Percentiles rank a stretch among this genome's conserved stretches.
Evolutionary conservation across 2,888 invertebrate species (phyloP).

Genomic region (Scaptomyza flava): DNA sequence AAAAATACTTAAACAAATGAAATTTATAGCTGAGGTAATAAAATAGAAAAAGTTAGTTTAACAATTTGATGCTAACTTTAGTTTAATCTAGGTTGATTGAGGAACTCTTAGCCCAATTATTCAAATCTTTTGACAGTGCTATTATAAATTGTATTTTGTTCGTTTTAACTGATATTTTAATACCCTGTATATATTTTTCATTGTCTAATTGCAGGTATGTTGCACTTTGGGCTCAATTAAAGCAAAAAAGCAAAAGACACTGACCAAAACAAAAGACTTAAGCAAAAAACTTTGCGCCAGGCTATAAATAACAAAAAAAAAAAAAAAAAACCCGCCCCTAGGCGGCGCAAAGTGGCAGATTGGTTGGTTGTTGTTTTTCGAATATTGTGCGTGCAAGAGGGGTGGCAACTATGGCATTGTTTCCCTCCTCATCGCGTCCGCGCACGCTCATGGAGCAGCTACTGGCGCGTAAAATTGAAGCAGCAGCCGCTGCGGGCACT

Average conservation of each 20-base stretch:
- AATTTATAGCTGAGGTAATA: no score
- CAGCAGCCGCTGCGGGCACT: slow-evolving; percentile 85
- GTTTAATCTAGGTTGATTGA: no score
- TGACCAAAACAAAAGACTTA: slow-evolving; percentile 75
- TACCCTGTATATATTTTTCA: slow-evolving; percentile 11
- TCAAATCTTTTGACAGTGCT: no score
- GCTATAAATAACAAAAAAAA: neutral
- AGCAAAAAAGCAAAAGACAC: slow-evolving; percentile 2
- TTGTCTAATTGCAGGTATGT: slow-evolving; percentile 69
- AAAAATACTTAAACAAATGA: no score
- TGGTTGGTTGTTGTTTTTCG: neutral
- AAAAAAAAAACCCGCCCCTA: neutral
- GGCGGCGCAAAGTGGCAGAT: slow-evolving; percentile 14
- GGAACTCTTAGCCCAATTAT: no score
- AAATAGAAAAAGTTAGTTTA: no score
- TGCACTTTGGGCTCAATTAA: slow-evolving; percentile 38
- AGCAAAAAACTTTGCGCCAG: slow-evolving; percentile 69
- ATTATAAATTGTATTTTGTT: no score
- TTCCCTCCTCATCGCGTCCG: slow-evolving; percentile 87
- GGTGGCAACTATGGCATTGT: slow-evolving; percentile 78
- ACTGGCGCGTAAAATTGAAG: slow-evolving; percentile 92
- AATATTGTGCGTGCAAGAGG: neutral
- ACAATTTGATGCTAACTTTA: no score
- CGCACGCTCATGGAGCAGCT: slow-evolving; percentile 92
- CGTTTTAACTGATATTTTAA: neutral